phyloP scores from a whole-genome alignment of 1,140 invertebrate genomes.

The Drosophila burlai region DNA sequence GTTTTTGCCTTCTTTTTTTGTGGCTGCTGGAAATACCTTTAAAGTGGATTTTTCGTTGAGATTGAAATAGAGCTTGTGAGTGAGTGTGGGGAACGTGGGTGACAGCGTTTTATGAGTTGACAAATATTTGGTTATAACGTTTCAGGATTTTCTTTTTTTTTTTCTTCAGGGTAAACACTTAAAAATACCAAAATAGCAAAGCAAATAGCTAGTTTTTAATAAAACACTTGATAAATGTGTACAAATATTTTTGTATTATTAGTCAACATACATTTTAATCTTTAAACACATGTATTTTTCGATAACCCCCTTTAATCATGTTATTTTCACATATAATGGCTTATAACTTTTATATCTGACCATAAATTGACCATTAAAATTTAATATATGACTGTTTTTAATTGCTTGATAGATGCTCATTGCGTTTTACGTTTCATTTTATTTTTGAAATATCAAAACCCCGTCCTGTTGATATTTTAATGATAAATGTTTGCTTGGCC shows the following conservation, averaged over 20 bases:
- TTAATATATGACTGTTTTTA: slow-evolving; percentile 7
- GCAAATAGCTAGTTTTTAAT: neutral
- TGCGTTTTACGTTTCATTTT: slow-evolving; percentile 29
- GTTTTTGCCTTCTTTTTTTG: neutral
- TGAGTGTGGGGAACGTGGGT: neutral
- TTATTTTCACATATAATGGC: neutral
- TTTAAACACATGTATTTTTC: neutral
- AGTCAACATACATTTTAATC: neutral
- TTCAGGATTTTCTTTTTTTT: neutral
- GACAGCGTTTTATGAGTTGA: slow-evolving; percentile 19
- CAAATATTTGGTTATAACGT: slow-evolving; percentile 13
- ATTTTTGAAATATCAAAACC: slow-evolving; percentile 20
- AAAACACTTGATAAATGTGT: neutral
- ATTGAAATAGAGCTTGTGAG: slow-evolving; percentile 10
- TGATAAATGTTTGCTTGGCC: slow-evolving; percentile 33
- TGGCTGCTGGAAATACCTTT: slow-evolving; percentile 16
- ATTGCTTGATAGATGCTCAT: slow-evolving; percentile 20
- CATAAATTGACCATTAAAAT: slow-evolving; percentile 14
- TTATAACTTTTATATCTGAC: slow-evolving; percentile 6
- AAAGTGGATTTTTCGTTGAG: slow-evolving; percentile 19
- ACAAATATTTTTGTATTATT: neutral
- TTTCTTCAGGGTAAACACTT: neutral
- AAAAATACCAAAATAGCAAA: neutral
- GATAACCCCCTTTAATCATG: neutral
- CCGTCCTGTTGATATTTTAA: slow-evolving; percentile 29